Evolutionary conservation across 2,888 invertebrate genomes (phyloP).

Genomic region (Dasysyrphus albostriatus): DNA sequence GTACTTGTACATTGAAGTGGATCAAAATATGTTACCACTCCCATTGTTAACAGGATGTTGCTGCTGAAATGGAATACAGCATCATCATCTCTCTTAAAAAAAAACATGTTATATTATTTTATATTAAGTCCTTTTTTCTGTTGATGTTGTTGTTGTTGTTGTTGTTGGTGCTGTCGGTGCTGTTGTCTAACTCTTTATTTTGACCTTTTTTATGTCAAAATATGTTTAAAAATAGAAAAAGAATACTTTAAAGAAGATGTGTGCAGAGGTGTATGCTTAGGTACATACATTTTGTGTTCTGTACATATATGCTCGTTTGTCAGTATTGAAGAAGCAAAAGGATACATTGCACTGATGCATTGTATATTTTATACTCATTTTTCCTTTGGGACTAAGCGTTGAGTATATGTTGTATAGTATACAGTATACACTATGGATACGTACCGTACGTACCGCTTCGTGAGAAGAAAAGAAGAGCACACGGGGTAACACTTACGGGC

Average conservation of each 20-base stretch:
- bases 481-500: conserved; percentile 70
- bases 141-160: conserved; percentile 22
- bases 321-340: conserved; percentile 12
- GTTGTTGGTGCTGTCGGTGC: conserved; percentile 32
- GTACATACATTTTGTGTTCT: too few relatives aligned
- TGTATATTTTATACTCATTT: conserved; percentile 39
- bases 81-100: conserved; percentile 24
- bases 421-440: not conserved
- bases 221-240: conserved; percentile 26
- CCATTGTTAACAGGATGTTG: conserved; percentile 68
- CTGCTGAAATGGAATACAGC: conserved; percentile 54
- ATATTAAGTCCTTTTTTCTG: conserved; percentile 6
- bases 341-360: conserved; percentile 61
- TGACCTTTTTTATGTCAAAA: conserved; percentile 51
- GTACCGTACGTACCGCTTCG: conserved; percentile 3
- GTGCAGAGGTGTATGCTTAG: not conserved
- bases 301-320: conserved; percentile 28
- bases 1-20: conserved; percentile 41
- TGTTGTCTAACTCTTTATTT: conserved; percentile 56
- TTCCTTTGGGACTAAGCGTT: conserved; percentile 50
- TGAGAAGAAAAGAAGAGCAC: conserved; percentile 36
- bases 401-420: not conserved
- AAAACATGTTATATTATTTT: conserved; percentile 22
- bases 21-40: conserved; percentile 74
- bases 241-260: conserved; percentile 33